A percentile compares a stretch with the other conserved stretches of the same genome.
phyloP scores from a whole-genome alignment of 2,888 invertebrate genomes.

The Campoletis raptor region DNA sequence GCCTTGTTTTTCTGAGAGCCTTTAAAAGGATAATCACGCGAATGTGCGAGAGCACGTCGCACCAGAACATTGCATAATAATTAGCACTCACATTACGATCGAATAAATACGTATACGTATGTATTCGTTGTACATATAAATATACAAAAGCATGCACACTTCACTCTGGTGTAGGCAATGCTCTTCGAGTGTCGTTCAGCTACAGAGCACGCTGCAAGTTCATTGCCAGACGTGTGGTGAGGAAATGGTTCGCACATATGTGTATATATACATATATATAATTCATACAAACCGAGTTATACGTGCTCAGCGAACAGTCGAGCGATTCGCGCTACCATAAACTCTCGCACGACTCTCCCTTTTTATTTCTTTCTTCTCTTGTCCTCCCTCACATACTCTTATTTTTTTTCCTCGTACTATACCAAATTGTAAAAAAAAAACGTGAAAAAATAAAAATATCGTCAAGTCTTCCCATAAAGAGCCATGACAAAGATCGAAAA shows the following conservation, averaged over 20 bases:
- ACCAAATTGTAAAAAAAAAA: constrained; percentile 17
- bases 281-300: constrained; percentile 54
- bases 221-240: constrained; percentile 77
- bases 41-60: constrained; percentile 74
- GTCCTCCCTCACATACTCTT: constrained; percentile 25
- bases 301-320: constrained; percentile 73
- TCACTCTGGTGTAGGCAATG: constrained; percentile 35
- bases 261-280: constrained; percentile 50
- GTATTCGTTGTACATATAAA: constrained; percentile 33
- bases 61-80: constrained; percentile 79
- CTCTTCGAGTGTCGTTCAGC: constrained; percentile 31
- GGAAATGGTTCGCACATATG: constrained; percentile 74
- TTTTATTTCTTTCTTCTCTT: constrained; percentile 47
- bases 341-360: constrained; percentile 54
- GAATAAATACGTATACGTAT: constrained; percentile 35
- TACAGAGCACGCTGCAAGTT: constrained; percentile 75
- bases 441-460: not conserved
- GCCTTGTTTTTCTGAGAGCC: constrained; percentile 64
- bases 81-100: constrained; percentile 76
- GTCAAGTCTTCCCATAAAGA: not conserved
- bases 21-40: constrained; percentile 77
- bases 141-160: constrained; percentile 21
- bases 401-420: not conserved
- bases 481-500: not conserved
- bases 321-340: constrained; percentile 73